These are phyloP conservation scores for Opisthocomus hoazin DNA, from an alignment of 2,113 vertebrate genomes.

Conservation along the genomic window DNA sequence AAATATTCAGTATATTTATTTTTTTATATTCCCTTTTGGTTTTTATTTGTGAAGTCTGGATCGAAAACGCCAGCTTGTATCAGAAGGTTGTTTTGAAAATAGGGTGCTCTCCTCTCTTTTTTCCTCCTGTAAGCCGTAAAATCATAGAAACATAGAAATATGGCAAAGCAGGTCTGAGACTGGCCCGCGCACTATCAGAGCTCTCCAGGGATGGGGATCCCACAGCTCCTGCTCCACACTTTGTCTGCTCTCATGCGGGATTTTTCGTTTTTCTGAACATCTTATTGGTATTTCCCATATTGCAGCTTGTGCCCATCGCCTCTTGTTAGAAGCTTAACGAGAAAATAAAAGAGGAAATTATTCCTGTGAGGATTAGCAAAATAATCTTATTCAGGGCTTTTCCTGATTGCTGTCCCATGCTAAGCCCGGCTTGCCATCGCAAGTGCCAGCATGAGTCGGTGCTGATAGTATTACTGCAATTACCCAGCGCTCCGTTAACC, in stretches of 20 bases:
- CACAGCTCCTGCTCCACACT: not conserved
- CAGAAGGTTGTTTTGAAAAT: not conserved
- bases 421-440: not conserved
- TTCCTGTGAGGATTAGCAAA: constrained; percentile 7
- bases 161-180: not conserved
- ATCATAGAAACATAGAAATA: too few species aligned
- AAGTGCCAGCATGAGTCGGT: not conserved
- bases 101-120: not conserved
- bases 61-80: not conserved
- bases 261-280: not conserved
- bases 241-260: accelerated
- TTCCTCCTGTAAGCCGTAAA: not conserved
- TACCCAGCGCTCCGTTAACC: not conserved
- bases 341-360: constrained; percentile 34
- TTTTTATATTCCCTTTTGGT: not conserved
- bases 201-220: not conserved
- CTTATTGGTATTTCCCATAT: not conserved
- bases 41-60: not conserved
- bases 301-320: not conserved
- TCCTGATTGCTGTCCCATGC: not conserved
- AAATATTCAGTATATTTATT: not conserved
- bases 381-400: not conserved
- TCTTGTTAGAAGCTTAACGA: not conserved
- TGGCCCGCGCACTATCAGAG: not conserved
- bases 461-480: not conserved